phyloP scores from a whole-genome alignment of 2,797 vertebrate genomes.

The Helarctos malayanus region DNA sequence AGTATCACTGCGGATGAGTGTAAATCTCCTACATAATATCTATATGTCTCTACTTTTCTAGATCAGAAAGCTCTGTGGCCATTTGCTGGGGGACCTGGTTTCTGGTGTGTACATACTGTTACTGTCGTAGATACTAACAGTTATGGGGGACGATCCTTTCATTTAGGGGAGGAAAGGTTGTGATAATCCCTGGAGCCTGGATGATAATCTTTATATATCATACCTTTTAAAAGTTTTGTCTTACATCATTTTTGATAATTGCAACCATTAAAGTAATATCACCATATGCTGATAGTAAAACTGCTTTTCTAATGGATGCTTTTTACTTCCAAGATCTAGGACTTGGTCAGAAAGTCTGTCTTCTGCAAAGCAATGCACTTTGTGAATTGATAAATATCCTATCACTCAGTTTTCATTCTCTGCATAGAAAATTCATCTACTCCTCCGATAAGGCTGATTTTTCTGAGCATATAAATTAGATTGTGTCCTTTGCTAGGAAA shows the following conservation, averaged over 20 bases:
- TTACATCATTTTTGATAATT: neutral
- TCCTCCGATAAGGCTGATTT: conserved; percentile 13
- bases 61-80: neutral
- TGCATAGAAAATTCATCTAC: neutral
- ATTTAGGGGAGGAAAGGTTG: neutral
- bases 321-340: neutral
- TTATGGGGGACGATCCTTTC: neutral
- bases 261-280: neutral
- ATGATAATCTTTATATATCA: neutral
- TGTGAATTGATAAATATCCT: neutral
- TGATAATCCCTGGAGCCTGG: neutral
- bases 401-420: neutral
- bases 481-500: conserved; percentile 3
- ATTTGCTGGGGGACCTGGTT: neutral
- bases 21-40: neutral
- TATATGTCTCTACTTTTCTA: neutral
- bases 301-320: neutral
- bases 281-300: neutral
- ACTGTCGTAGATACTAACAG: neutral
- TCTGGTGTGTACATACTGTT: neutral
- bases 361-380: neutral
- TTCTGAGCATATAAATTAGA: neutral
- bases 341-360: neutral
- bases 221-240: neutral
- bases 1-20: too few species aligned